Conservation (phyloP, 2,797 vertebrate species). For the Anguilla obscura region DNA sequence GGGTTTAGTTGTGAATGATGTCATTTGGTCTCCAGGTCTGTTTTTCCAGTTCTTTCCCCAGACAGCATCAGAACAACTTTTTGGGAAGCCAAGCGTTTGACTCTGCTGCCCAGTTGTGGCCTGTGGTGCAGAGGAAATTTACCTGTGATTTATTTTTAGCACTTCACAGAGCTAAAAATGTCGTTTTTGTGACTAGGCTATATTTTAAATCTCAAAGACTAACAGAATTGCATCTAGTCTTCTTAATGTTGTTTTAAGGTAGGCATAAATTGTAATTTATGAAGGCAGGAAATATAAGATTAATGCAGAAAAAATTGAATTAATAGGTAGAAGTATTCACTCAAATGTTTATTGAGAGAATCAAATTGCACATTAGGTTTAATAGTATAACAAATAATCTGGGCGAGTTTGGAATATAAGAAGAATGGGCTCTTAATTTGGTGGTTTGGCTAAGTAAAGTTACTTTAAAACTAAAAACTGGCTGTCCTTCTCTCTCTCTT, state of each 20-base stretch:
- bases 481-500: not conserved
- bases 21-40: constrained; percentile 2
- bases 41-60: not conserved
- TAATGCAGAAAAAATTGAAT: not conserved
- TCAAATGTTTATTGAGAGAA: not conserved
- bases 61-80: not conserved
- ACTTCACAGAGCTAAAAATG: not conserved
- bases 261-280: not conserved
- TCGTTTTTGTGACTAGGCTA: not conserved
- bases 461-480: not conserved
- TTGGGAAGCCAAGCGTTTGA: not conserved
- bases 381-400: not conserved
- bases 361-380: not conserved
- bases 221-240: not conserved
- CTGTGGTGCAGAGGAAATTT: not conserved
- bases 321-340: not conserved
- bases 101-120: not conserved
- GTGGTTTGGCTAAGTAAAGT: not conserved
- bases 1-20: constrained; percentile 19
- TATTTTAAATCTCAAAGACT: not conserved
- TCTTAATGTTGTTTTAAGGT: not conserved
- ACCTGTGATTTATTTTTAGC: not conserved
- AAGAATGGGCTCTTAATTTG: not conserved
- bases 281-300: not conserved
- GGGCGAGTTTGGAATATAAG: not conserved